Evolutionary conservation across 30 jellyfish, hydroid and myxozoan genomes (phyloP), one percentile per base, ranked within the genome.

Genomic region (Aurelia aurita): DNA sequence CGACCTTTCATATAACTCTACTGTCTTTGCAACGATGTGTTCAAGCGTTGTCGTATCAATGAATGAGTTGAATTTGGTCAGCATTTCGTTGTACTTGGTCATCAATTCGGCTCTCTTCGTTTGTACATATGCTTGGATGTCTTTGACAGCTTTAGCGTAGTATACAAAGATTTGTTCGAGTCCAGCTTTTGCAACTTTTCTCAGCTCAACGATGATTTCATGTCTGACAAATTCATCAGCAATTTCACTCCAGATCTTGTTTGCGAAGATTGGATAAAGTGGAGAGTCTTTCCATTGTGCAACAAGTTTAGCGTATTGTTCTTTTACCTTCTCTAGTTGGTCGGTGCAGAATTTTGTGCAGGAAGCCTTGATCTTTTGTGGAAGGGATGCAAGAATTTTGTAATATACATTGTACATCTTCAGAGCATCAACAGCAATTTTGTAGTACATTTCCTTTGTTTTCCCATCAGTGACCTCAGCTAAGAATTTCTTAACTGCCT

Each of bases 211-310:
- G 11, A 86, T 89, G 15, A 93, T 47, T 71, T 93, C 98, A 77
- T 93, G 98, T 58, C 62, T 46, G 70, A 29, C 71, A 31, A 89
- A 23, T 63, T 95, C 99, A 8, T 89, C 92, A 21, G 87, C 96
- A 19, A 95, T 81, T 70, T 95, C 98, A 3, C 65, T 32, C 99
- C 99, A 95, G 35, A 95, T 65, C 43, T 82, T 88, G 70, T 95
- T 82, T 0, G 85, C 71, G 68, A 95, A 77, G 19, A 90, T 47
- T 14, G 93, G 94, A 55, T 79, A 69, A 29, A 88, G 53, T 3
- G 97, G 95, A 54, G 96, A 76, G 11, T 46, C 49, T 21, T 74
- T 74, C 96, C 93, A 94, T 45, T 79, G 77, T 6, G 69, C 80
- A 35, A 76, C 70, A 11, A 79, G 32, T 57, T 88, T 28, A 18